These are phyloP conservation scores for Chloromyia formosa DNA, from an alignment of 2,888 invertebrate species.

Conservation along the genomic window DNA sequence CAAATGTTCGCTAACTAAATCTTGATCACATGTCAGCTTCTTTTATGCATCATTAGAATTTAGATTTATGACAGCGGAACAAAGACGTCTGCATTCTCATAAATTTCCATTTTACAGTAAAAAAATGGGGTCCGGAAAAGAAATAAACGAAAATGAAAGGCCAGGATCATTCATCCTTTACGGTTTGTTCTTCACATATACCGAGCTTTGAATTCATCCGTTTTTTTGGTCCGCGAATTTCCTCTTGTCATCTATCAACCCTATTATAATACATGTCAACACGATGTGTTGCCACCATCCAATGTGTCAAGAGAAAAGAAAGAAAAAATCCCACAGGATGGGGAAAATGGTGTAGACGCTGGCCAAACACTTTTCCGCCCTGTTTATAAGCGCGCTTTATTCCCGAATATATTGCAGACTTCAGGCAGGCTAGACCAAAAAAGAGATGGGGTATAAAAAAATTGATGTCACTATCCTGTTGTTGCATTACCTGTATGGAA, in stretches of 20 bases:
- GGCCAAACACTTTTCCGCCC: neutral
- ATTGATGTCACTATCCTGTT: neutral
- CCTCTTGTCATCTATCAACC: constrained; percentile 27
- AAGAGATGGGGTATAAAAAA: neutral
- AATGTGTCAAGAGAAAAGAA: neutral
- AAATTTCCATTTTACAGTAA: constrained; percentile 9
- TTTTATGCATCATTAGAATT: constrained; percentile 11
- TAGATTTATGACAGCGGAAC: neutral
- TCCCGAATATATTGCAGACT: too few relatives aligned
- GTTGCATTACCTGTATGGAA: constrained; percentile 6
- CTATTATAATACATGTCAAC: constrained; percentile 30
- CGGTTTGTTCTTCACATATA: neutral
- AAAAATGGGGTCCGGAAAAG: neutral
- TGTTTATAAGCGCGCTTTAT: neutral
- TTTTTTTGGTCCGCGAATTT: neutral
- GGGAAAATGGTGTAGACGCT: neutral
- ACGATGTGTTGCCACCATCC: constrained; percentile 1
- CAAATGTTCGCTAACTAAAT: neutral
- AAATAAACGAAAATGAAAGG: neutral
- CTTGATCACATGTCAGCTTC: neutral
- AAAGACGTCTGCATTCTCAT: constrained; percentile 5
- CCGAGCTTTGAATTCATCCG: neutral
- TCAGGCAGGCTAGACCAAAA: too few relatives aligned
- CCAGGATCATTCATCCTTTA: neutral
- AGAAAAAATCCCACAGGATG: neutral